Percentiles rank a stretch among this genome's conserved stretches.
Evolutionary conservation across 2,113 vertebrate species (phyloP).

Genomic region (Taurulus bubalis): DNA sequence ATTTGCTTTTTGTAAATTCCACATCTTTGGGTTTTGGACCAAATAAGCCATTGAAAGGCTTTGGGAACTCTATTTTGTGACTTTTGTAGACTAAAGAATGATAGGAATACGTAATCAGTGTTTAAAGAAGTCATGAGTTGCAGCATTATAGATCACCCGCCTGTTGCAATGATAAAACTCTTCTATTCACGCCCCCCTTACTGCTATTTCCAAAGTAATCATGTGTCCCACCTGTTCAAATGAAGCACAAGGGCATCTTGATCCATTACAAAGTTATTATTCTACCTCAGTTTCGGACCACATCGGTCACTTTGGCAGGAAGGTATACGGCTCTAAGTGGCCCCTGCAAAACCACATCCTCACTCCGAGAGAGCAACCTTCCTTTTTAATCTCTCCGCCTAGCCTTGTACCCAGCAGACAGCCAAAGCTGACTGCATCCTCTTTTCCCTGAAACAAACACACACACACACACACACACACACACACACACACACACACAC

Average conservation of each 20-base stretch:
- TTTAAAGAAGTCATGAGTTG: not conserved
- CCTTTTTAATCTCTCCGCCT: slow-evolving; percentile 34
- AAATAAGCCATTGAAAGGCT: not conserved
- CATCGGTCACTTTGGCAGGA: not conserved
- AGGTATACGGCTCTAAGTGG: not conserved
- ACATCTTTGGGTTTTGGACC: not conserved
- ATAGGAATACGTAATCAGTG: not conserved
- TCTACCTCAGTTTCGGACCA: not conserved
- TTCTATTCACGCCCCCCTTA: not conserved
- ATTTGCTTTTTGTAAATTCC: not conserved
- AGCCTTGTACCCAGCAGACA: slow-evolving; percentile 28
- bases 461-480: too few relatives aligned
- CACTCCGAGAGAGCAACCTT: slow-evolving; percentile 35
- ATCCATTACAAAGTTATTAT: not conserved
- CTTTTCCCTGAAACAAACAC: slow-evolving; percentile 36
- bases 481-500: not conserved
- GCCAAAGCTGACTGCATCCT: slow-evolving; percentile 48
- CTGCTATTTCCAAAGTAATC: not conserved
- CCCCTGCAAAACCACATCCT: slow-evolving; percentile 8
- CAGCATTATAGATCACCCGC: not conserved
- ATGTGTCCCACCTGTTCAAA: not conserved
- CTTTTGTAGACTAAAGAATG: not conserved
- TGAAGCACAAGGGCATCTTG: not conserved
- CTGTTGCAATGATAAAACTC: not conserved
- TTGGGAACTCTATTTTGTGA: not conserved